Evolutionary conservation across 2,888 invertebrate genomes (phyloP).

Genomic region (Dendrolimus pini): DNA sequence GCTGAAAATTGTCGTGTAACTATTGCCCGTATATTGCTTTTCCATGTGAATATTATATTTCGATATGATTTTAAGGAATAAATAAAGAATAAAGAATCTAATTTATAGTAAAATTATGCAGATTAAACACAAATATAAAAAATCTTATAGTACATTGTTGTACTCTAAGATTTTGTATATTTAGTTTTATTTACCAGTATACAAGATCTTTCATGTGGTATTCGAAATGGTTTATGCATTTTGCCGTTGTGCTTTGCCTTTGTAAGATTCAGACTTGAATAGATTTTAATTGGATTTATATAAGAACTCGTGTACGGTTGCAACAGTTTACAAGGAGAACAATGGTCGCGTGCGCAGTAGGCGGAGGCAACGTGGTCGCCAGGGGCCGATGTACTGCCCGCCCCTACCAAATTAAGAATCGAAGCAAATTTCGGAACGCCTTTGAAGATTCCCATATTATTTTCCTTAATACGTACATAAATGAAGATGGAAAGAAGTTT

Average conservation of each 20-base stretch:
- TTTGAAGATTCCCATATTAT: background rate
- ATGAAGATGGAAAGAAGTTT: too few relatives aligned
- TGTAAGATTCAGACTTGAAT: background rate
- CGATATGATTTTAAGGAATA: too few relatives aligned
- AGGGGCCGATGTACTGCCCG: constrained; percentile 44
- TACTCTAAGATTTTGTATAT: too few relatives aligned
- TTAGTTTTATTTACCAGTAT: background rate
- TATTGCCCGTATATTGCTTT: too few relatives aligned
- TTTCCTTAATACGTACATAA: constrained; percentile 22
- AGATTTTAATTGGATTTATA: background rate
- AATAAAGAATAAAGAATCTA: too few relatives aligned
- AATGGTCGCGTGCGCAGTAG: constrained; percentile 61
- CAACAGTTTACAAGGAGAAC: constrained; percentile 24
- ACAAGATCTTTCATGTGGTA: constrained; percentile 9
- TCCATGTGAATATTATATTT: too few relatives aligned
- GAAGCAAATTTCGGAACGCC: background rate
- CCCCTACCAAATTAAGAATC: constrained; percentile 20
- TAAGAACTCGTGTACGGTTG: too few relatives aligned
- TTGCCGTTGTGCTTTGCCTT: background rate
- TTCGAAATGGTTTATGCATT: constrained; percentile 1
- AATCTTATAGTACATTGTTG: too few relatives aligned
- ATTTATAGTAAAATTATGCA: too few relatives aligned
- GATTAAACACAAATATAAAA: too few relatives aligned
- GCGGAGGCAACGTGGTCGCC: constrained; percentile 61
- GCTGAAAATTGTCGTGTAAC: too few relatives aligned